Percentiles rank a stretch among this genome's conserved stretches.
Conservation (phyloP, 2,113 vertebrate genomes). For the Hippopotamus amphibius region DNA sequence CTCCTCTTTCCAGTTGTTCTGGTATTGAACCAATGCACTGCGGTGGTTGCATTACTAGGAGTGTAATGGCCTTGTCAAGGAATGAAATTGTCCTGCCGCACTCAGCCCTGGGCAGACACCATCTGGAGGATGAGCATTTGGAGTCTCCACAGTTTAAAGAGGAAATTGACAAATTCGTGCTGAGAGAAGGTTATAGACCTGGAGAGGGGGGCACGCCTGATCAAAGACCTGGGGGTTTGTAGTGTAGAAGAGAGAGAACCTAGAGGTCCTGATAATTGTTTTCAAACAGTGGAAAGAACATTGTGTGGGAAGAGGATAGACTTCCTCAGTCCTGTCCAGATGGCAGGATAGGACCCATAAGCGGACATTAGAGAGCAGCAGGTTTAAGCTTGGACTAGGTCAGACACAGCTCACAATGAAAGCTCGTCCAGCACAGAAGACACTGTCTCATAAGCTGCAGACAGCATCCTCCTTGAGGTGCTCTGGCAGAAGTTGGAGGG, state of each 20-base stretch:
- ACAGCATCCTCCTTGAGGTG: background rate
- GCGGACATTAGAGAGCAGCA: background rate
- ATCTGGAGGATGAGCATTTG: conserved; percentile 67
- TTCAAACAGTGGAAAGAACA: background rate
- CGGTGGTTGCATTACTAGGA: conserved; percentile 33
- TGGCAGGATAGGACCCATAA: background rate
- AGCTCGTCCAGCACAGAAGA: background rate
- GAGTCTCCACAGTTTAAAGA: conserved; percentile 55
- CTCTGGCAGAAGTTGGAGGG: background rate
- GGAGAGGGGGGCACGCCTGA: background rate
- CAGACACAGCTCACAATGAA: background rate
- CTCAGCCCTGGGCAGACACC: conserved; percentile 64
- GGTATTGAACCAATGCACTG: conserved; percentile 35
- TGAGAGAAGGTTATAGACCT: conserved; percentile 7
- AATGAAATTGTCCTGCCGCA: conserved; percentile 66
- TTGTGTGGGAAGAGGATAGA: background rate
- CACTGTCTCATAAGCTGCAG: background rate
- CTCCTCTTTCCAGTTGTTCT: conserved; percentile 60
- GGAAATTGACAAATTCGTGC: conserved; percentile 42
- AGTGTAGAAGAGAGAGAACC: background rate
- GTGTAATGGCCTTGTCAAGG: conserved; percentile 67
- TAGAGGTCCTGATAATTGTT: background rate
- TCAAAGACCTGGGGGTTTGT: background rate
- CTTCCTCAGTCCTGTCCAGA: conserved; percentile 23
- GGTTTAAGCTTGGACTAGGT: background rate